A percentile compares a stretch with the other conserved stretches of the same genome.
phyloP scores from a whole-genome alignment of 1,140 invertebrate genomes.

The Conus betulinus region DNA sequence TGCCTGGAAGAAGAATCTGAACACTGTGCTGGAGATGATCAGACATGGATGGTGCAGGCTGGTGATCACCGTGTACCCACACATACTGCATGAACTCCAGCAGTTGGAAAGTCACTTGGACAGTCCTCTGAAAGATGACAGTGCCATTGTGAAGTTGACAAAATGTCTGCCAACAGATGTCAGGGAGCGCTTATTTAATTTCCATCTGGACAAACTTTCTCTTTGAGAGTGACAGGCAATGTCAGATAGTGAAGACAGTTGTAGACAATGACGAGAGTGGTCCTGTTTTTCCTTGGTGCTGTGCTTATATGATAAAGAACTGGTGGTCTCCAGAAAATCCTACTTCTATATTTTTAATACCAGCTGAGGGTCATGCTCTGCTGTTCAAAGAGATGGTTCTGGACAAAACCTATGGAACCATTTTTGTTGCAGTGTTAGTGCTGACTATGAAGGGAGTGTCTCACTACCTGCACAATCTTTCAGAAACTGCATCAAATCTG shows the following conservation, averaged over 20 bases:
- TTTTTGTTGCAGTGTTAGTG: background rate
- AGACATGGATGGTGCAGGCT: background rate
- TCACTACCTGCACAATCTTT: background rate
- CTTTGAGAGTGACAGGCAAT: background rate
- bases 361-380: background rate
- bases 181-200: background rate
- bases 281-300: slow-evolving; percentile 24
- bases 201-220: background rate
- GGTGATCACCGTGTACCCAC: slow-evolving; percentile 23
- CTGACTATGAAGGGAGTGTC: slow-evolving; percentile 19
- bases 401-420: background rate
- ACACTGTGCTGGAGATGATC: background rate
- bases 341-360: background rate
- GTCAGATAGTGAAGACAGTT: background rate
- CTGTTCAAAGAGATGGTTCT: slow-evolving; percentile 17
- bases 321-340: background rate
- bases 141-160: background rate
- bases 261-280: slow-evolving; percentile 17
- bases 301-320: background rate
- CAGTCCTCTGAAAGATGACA: background rate
- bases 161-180: background rate
- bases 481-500: background rate
- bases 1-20: background rate
- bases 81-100: slow-evolving; percentile 12
- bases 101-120: background rate